Conservation (phyloP, 2,888 invertebrate genomes). For the Yponomeuta evonymella region DNA sequence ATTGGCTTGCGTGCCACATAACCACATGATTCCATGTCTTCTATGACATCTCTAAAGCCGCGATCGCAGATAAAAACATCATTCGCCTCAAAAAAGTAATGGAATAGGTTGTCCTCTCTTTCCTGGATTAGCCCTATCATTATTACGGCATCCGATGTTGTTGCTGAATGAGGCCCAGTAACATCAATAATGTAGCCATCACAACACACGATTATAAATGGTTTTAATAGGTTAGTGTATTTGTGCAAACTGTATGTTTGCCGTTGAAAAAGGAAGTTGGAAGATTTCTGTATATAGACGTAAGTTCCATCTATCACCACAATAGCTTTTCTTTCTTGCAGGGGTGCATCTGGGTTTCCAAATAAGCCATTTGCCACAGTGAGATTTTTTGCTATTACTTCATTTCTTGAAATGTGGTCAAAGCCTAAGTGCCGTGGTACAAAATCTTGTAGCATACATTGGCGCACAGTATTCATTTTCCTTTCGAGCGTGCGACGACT, state of each 20-base stretch:
- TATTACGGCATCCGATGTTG: slow-evolving; percentile 22
- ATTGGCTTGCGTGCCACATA: neutral
- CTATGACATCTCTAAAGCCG: slow-evolving; percentile 15
- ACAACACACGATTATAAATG: slow-evolving; percentile 26
- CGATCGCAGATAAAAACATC: slow-evolving; percentile 17
- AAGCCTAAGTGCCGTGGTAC: too few relatives aligned
- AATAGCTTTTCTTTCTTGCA: slow-evolving; percentile 12
- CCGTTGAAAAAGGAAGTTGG: slow-evolving; percentile 24
- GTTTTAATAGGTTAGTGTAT: slow-evolving; percentile 27
- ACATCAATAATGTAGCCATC: slow-evolving; percentile 27
- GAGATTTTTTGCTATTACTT: slow-evolving; percentile 1
- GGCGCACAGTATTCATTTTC: too few relatives aligned
- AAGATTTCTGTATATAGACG: slow-evolving; percentile 20
- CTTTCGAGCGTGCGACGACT: too few relatives aligned
- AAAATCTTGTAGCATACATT: too few relatives aligned
- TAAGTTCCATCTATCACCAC: slow-evolving; percentile 22
- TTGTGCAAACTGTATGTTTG: slow-evolving; percentile 26
- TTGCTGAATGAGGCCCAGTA: slow-evolving; percentile 25
- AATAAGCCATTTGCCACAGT: slow-evolving; percentile 7
- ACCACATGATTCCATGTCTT: slow-evolving; percentile 5
- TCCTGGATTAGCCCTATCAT: slow-evolving; percentile 20
- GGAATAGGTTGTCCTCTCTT: slow-evolving; percentile 9
- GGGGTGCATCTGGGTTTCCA: slow-evolving; percentile 6
- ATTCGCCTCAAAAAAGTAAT: slow-evolving; percentile 12
- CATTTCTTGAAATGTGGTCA: too few relatives aligned